These are phyloP conservation scores for Calameuta pallipes DNA, from an alignment of 2,888 invertebrate species.

Conservation along the genomic window DNA sequence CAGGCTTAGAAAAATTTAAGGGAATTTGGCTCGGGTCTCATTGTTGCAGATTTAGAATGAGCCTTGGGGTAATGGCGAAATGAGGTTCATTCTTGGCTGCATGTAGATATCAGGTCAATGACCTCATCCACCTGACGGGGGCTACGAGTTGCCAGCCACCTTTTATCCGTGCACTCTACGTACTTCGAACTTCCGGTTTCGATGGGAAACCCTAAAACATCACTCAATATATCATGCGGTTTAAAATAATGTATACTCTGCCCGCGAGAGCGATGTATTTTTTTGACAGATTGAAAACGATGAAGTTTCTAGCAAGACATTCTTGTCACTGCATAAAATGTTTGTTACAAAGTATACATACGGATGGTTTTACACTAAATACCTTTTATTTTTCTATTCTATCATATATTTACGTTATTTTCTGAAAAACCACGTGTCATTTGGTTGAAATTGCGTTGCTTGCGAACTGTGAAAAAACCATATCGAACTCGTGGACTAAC, in stretches of 20 bases:
- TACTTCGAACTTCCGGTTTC: slow-evolving; percentile 3
- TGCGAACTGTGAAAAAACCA: no score
- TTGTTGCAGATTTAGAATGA: slow-evolving; percentile 33
- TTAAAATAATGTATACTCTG: not conserved
- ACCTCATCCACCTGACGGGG: slow-evolving; percentile 26
- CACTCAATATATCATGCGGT: not conserved
- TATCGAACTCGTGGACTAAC: no score
- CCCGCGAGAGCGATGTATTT: no score
- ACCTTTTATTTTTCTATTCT: no score
- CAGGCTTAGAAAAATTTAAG: slow-evolving; percentile 18
- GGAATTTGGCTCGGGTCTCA: slow-evolving; percentile 25
- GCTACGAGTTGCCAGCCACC: slow-evolving; percentile 14
- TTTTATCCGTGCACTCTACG: slow-evolving; percentile 1
- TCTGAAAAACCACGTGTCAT: no score
- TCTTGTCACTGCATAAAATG: no score
- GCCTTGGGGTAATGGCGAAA: not conserved
- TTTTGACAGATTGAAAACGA: no score
- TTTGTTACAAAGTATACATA: no score
- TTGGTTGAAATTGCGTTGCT: no score
- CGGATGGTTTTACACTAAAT: no score
- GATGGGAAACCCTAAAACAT: not conserved
- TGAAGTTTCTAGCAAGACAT: no score
- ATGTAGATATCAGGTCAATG: slow-evolving; percentile 7
- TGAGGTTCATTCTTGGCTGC: not conserved
- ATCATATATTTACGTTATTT: no score